phyloP scores from a whole-genome alignment of 2,797 vertebrate species.

The Catamblyrhynchus diadema region DNA sequence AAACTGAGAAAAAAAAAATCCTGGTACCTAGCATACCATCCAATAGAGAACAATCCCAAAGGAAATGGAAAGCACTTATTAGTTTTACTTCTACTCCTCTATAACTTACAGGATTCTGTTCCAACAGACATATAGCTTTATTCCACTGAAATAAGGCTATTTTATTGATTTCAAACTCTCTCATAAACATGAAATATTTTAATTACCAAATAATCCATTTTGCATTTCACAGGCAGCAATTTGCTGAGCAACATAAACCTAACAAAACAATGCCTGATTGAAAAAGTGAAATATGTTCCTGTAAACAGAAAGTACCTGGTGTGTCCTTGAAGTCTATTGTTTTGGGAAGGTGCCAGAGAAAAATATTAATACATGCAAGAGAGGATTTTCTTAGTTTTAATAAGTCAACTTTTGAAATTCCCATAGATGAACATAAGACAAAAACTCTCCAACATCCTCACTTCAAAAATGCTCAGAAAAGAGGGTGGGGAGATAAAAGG shows the following conservation, averaged over 20 bases:
- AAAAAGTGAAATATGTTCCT: neutral
- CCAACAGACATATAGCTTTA: neutral
- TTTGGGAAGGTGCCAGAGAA: neutral
- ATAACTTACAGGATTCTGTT: neutral
- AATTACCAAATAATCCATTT: constrained; percentile 46
- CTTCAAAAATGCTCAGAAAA: neutral
- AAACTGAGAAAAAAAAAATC: neutral
- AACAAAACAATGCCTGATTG: neutral
- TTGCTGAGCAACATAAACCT: constrained; percentile 1
- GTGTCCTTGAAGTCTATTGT: neutral
- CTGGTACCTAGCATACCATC: neutral
- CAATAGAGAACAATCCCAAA: neutral
- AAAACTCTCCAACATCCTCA: neutral
- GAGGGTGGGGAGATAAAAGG: neutral
- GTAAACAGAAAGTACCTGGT: neutral
- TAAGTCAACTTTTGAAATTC: neutral
- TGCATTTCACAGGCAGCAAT: constrained; percentile 7
- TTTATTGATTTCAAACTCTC: constrained; percentile 7
- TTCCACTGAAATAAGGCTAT: neutral
- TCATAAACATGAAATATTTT: constrained; percentile 51
- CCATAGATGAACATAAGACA: neutral
- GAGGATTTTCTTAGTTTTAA: neutral
- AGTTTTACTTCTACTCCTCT: neutral
- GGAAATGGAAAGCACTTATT: neutral
- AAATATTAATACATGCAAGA: neutral